Base-by-base conservation (phyloP, 2,888 invertebrate genomes). In the Panopea generosa region DNA sequence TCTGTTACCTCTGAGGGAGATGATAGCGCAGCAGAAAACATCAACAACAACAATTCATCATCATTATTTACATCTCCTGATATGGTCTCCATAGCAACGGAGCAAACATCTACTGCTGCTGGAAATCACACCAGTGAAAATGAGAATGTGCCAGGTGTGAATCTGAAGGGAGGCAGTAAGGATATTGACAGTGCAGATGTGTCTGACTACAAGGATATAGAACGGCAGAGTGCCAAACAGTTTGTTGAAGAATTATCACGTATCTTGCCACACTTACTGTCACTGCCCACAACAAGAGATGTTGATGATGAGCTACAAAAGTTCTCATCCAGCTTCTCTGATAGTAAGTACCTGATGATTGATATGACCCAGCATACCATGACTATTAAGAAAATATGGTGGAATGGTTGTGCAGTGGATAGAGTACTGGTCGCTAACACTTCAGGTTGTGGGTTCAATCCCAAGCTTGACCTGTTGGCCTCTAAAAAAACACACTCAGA, bases 251-350 rank as follows among this genome's bases (percentile, higher is more conserved):
- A 96, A 0, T 90, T 97, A 26, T 94, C 95, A 75, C 95, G 96
- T 70, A 93, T 97, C 47, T 94, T 98, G 14, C 97, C 97, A 0
- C 95, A 96, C 89, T 93, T 98, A 1, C 92, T 96, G 53, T 94
- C 95, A 26, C 93, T 97, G 1, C 94, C 96, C 77, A 96, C 96
- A 83, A 96, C 96, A 67, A 96, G 97, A 83, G 97, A 97, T 92
- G 96, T 98, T 24, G 98, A 98, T 89, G 97, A 97, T 91, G 96
- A 96, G 0, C 94, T 98, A 92, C 97, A 98, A 93, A 96, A 96
- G 90, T 98, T 98, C 89, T 96, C 98, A 1, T 97, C 98, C 0
- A 95, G 96, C 78, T 97, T 97, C 87, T 98, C 98, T 92, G 96
- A 97, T 93, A 95, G 96, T 94, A 95, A 94, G 92, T 95, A 45